Evolutionary conservation across 2,888 invertebrate genomes (phyloP), one percentile per base, ranked within the genome.

Genomic region (Dasypogon diadema): DNA sequence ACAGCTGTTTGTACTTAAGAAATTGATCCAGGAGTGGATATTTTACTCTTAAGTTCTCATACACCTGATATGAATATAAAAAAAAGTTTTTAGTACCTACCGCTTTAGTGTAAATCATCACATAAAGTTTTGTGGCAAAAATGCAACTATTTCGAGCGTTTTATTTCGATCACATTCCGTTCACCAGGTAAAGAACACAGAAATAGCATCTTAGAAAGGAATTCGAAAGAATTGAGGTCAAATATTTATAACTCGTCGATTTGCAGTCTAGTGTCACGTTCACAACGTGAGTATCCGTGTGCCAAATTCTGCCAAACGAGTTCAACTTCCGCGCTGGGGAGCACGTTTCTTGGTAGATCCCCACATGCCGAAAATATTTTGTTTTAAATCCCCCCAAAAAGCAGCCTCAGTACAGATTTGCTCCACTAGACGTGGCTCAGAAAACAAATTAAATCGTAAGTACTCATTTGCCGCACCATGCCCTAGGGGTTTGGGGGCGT

Each of bases 291-390:
- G 48, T 14, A 48, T 48, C n/a, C n/a, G 2, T 22, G 54, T 54
- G 54, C 54, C 54, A 54, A 54, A 54, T 54, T 54, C 8, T n/a
- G 21, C 8, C 21, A 14, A 54, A 54, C 14, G n/a, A 54, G 54
- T 54, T 22, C 54, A 54, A 54, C 54, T 54, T 54, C 54, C 54
- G 54, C 12, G 54, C 54, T 54, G 14, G 21, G 22, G 22, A 18
- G 22, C 22, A 54, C 18, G 22, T 22, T 54, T n/a, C n/a, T n/a
- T 48, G 5, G 48, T n/a, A 48, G n/a, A 5, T 3, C 30, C 8
- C 30, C 30, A 3, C 30, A 30, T 30, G 3, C 8, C 8, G 30
- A 30, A 30, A 30, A n/a, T n/a, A n/a, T n/a, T n/a, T n/a, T n/a
- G n/a, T n/a, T n/a, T n/a, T n/a, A n/a, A n/a, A n/a, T n/a, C n/a